These are phyloP conservation scores for Ataeniobius toweri DNA, from an alignment of 2,797 vertebrate genomes.

Conservation along the genomic window DNA sequence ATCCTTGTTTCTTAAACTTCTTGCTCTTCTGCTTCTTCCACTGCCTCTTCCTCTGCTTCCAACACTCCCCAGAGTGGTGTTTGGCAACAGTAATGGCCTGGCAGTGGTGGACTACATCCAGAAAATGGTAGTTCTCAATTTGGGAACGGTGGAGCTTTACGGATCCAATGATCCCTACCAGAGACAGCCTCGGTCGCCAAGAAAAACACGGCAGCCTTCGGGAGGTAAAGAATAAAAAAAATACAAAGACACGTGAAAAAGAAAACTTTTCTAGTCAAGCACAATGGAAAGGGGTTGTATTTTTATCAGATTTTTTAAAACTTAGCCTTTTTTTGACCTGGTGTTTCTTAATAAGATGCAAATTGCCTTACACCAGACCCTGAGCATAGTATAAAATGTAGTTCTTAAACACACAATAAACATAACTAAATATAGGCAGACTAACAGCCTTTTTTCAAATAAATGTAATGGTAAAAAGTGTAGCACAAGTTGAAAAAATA, in stretches of 20 bases:
- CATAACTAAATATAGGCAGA: not conserved
- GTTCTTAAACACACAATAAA: not conserved
- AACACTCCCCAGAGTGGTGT: constrained; percentile 87
- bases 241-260: not conserved
- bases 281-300: not conserved
- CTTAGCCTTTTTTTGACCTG: not conserved
- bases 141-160: constrained; percentile 93
- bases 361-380: not conserved
- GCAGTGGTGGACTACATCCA: constrained; percentile 97
- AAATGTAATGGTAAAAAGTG: not conserved
- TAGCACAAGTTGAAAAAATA: not conserved
- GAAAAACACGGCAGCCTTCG: constrained; percentile 93
- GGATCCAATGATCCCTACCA: constrained; percentile 96
- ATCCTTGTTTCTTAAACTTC: constrained; percentile 7
- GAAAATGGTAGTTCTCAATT: constrained; percentile 94
- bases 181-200: constrained; percentile 95
- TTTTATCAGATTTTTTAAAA: not conserved
- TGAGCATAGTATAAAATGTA: too few species aligned
- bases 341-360: not conserved
- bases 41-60: constrained; percentile 9
- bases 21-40: not conserved
- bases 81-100: constrained; percentile 97
- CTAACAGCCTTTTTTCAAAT: not conserved
- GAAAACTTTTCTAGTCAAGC: not conserved
- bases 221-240: constrained; percentile 85